These are phyloP conservation scores for Phodopus roborovskii DNA, from an alignment of 2,113 vertebrate genomes.

Conservation along the genomic window DNA sequence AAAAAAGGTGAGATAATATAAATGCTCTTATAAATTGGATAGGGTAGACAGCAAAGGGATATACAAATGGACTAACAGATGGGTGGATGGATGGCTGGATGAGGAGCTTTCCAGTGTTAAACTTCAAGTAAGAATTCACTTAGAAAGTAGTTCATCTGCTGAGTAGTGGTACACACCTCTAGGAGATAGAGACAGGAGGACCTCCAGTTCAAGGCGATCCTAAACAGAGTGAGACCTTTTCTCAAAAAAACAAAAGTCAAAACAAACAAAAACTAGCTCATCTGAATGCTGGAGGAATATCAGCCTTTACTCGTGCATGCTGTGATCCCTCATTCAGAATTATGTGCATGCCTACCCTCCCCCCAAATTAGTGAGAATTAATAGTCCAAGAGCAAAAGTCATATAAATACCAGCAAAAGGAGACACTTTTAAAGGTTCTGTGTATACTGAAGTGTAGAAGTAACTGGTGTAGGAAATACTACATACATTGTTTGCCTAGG, in stretches of 20 bases:
- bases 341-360: neutral
- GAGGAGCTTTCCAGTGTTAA: neutral
- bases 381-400: neutral
- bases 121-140: conserved; percentile 42
- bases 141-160: conserved; percentile 18
- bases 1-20: conserved; percentile 31
- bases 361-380: neutral
- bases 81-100: neutral
- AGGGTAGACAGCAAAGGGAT: neutral
- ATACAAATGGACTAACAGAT: neutral
- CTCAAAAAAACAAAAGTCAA: neutral
- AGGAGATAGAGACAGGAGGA: neutral
- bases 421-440: neutral
- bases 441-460: neutral
- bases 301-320: neutral
- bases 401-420: conserved; percentile 6
- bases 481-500: conserved; percentile 3
- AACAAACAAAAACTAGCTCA: neutral
- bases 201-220: neutral
- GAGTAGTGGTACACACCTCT: neutral
- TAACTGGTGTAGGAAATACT: conserved; percentile 14
- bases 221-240: neutral
- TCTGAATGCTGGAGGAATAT: conserved; percentile 3
- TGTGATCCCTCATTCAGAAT: conserved; percentile 11
- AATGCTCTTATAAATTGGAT: neutral